A percentile compares a stretch with the other conserved stretches of the same genome.
phyloP scores from a whole-genome alignment of 2,888 invertebrate genomes.

The Troides oblongomaculatus region DNA sequence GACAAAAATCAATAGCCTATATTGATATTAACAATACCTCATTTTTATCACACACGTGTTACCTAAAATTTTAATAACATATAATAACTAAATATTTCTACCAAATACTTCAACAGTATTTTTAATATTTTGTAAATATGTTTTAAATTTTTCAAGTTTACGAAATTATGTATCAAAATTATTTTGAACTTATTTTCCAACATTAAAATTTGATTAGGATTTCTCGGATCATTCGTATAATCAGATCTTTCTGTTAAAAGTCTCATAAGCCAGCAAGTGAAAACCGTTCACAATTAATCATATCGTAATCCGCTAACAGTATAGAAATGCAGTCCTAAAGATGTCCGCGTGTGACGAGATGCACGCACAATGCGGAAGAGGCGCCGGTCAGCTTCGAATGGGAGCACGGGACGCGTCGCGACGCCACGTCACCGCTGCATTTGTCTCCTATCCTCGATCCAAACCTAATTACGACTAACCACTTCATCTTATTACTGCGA shows the following conservation, averaged over 20 bases:
- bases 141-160: too few species aligned
- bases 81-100: not conserved
- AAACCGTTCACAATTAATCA: slow-evolving; percentile 13
- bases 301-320: slow-evolving; percentile 34
- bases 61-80: not conserved
- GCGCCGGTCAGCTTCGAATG: slow-evolving; percentile 62
- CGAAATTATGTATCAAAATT: too few species aligned
- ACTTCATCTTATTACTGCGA: not conserved
- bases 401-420: slow-evolving; percentile 67
- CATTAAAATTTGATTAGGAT: too few species aligned
- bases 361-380: slow-evolving; percentile 73
- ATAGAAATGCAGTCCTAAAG: slow-evolving; percentile 58
- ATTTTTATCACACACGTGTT: not conserved
- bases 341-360: slow-evolving; percentile 66
- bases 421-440: slow-evolving; percentile 58
- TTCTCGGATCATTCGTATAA: too few species aligned
- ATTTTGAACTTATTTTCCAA: too few species aligned
- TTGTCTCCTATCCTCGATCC: slow-evolving; percentile 41
- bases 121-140: not conserved
- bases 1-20: not conserved
- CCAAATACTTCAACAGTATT: not conserved
- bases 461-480: slow-evolving; percentile 31
- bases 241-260: not conserved
- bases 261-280: not conserved
- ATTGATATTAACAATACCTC: not conserved